Percentiles rank a stretch among this genome's conserved stretches.
phyloP scores from a whole-genome alignment of 2,113 vertebrate species.

The Oryzias melastigma region DNA sequence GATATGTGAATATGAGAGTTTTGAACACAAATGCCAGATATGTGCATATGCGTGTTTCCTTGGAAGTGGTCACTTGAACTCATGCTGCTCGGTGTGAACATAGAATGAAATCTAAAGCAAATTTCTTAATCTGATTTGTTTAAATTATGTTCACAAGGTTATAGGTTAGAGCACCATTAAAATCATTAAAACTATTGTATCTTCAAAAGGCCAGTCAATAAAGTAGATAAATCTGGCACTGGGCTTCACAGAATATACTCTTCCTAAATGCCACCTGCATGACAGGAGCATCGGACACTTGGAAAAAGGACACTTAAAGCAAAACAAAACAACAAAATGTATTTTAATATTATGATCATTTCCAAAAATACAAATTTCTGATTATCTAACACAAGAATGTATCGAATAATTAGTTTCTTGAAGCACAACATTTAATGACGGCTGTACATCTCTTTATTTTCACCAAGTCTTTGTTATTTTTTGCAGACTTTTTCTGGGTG shows the following conservation, averaged over 20 bases:
- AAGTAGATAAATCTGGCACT: constrained; percentile 19
- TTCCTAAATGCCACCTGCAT: constrained; percentile 29
- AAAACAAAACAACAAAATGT: not conserved
- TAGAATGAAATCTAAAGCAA: not conserved
- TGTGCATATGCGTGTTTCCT: too few relatives aligned
- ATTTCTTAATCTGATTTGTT: constrained; percentile 21
- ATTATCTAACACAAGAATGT: too few relatives aligned
- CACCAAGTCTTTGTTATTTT: constrained; percentile 17
- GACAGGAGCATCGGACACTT: constrained; percentile 5
- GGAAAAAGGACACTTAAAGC: constrained; percentile 11
- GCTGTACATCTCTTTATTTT: not conserved
- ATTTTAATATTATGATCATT: too few relatives aligned
- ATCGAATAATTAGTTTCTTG: not conserved
- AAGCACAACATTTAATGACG: constrained; percentile 12
- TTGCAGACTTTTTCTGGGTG: constrained; percentile 13
- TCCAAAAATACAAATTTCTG: too few relatives aligned
- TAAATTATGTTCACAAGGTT: not conserved
- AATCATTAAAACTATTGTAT: constrained; percentile 24
- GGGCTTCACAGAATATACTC: constrained; percentile 7
- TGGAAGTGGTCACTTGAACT: too few relatives aligned
- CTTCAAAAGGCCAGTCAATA: constrained; percentile 33
- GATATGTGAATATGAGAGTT: too few relatives aligned
- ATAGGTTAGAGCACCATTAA: constrained; percentile 3
- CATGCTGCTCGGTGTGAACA: too few relatives aligned
- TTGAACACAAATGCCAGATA: too few relatives aligned